Evolutionary conservation across 1,140 invertebrate genomes (phyloP).

Genomic region (Drosophila rufa): DNA sequence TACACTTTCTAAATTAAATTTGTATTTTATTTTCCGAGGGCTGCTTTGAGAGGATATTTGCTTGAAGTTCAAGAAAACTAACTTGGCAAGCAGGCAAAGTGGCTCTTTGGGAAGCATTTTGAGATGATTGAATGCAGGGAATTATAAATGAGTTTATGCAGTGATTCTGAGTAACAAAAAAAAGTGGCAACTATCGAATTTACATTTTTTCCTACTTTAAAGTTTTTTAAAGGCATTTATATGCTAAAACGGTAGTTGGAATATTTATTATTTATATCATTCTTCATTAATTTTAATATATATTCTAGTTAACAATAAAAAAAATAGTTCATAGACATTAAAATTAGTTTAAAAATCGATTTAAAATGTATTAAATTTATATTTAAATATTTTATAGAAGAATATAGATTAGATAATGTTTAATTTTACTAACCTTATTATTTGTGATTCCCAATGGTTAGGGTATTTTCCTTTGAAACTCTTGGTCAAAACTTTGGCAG

Average conservation of each 20-base stretch:
- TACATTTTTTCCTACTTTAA: too few relatives aligned
- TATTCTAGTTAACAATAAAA: too few relatives aligned
- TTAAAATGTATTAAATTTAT: too few relatives aligned
- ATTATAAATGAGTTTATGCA: not conserved
- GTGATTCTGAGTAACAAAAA: not conserved
- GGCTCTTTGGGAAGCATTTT: slow-evolving; percentile 3
- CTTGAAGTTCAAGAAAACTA: not conserved
- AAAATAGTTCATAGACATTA: not conserved
- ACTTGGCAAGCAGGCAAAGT: slow-evolving; percentile 5
- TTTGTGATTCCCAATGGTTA: not conserved
- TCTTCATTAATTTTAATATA: too few relatives aligned
- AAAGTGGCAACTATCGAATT: too few relatives aligned
- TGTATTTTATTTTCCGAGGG: slow-evolving; percentile 14
- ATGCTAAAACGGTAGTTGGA: too few relatives aligned
- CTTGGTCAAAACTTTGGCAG: slow-evolving; percentile 23
- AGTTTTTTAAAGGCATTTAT: too few relatives aligned
- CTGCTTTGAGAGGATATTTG: slow-evolving; percentile 5
- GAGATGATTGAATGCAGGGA: slow-evolving; percentile 7
- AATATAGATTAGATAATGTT: too few relatives aligned
- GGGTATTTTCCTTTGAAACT: slow-evolving; percentile 34
- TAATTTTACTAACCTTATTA: not conserved
- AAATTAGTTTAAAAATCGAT: not conserved
- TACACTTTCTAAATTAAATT: slow-evolving; percentile 14
- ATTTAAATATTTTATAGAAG: too few relatives aligned
- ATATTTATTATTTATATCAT: too few relatives aligned